Evolutionary conservation across 2,888 invertebrate species (phyloP), one percentile per base, ranked within the genome.

Genomic region (Dermolepida albohirtum): DNA sequence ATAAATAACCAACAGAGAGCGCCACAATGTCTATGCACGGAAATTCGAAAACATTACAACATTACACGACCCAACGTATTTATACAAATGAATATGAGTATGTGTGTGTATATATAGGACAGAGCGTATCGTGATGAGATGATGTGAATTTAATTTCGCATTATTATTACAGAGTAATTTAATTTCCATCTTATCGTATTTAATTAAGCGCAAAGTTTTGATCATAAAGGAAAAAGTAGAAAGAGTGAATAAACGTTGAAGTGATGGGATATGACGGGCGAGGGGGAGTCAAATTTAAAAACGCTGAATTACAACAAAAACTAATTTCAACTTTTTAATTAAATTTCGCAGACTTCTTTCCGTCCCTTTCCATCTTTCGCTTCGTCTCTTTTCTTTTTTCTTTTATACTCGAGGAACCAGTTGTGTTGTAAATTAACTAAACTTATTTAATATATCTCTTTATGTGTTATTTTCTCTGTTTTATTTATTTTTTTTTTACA

Each of bases 281-380:
- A 77, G 77, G 78, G 73, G 72, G 75, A 73, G 77, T 77, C 78
- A 78, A 77, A 79, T 81, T 79, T 79, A 79, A 82, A 82, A 82
- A 82, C 78, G 79, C 75, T 77, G 80, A 82, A 81, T 82, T 82
- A 82, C 81, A 81, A 81, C 82, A 82, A 83, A 82, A 83, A 83
- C 82, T 82, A 82, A 83, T 83, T 82, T 80, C 74, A 83, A 83
- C 82, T 83, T 83, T 82, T 82, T 82, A 82, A 82, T 83, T 82
- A 82, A 83, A 82, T 83, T 81, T 78, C 29, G 57, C 76, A 72
- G 78, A 69, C 70, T 70, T 71, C 73, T 76, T 72, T 73, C 69
- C 76, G 11, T 44, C 66, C 10, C 6, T 17, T 52, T 34, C 44
- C 14, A 29, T 67, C 52, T 51, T 22, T 34, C 43, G 14, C 29